phyloP scores from a whole-genome alignment of 2,888 invertebrate genomes.

The Thecocarcelia acutangulata region DNA sequence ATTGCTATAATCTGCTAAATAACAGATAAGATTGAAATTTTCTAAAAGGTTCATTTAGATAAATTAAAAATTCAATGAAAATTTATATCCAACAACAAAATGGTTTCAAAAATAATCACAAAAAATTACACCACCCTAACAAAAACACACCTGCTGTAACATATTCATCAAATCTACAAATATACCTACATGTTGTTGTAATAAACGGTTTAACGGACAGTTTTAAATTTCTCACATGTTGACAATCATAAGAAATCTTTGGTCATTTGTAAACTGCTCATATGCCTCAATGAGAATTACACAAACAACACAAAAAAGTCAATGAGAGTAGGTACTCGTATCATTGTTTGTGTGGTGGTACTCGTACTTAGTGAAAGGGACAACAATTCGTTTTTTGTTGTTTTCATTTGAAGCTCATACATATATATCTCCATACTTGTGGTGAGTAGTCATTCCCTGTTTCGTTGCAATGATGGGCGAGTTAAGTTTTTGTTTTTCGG shows the following conservation, averaged over 20 bases:
- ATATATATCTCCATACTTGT: too few species aligned
- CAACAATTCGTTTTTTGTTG: slow-evolving; percentile 27
- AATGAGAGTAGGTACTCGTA: background rate
- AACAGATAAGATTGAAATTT: too few species aligned
- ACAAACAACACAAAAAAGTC: slow-evolving; percentile 5
- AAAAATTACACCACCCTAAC: too few species aligned
- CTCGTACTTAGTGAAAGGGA: slow-evolving; percentile 65
- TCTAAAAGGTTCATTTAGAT: too few species aligned
- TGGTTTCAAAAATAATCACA: too few species aligned
- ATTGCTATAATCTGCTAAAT: too few species aligned
- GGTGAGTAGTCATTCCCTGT: slow-evolving; percentile 1
- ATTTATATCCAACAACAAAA: too few species aligned
- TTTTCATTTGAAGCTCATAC: slow-evolving; percentile 15
- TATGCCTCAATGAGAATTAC: slow-evolving; percentile 23
- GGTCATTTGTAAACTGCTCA: slow-evolving; percentile 52
- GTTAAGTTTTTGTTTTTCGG: slow-evolving; percentile 2
- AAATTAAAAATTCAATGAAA: too few species aligned
- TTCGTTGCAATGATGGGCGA: slow-evolving; percentile 11
- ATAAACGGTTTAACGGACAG: background rate
- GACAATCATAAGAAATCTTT: slow-evolving; percentile 35
- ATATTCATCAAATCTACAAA: too few species aligned
- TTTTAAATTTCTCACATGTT: slow-evolving; percentile 58
- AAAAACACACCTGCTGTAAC: too few species aligned
- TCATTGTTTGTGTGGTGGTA: background rate
- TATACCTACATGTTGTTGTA: too few species aligned